Base-by-base conservation (phyloP, 1,140 invertebrate genomes). In the Streblospio benedicti region DNA sequence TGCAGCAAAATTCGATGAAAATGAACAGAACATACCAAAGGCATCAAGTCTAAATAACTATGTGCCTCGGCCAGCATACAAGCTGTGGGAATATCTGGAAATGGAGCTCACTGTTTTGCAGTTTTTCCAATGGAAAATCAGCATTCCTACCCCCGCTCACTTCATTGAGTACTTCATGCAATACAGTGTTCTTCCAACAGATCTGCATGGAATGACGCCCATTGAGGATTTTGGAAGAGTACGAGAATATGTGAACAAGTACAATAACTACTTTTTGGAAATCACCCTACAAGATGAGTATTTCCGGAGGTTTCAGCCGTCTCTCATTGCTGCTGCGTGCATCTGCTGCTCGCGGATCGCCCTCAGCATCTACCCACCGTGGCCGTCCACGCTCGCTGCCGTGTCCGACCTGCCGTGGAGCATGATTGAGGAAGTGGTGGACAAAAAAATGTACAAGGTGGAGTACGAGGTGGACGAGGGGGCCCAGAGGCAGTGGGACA, bases 1-100 rank as follows among this genome's bases (percentile, higher is more conserved):
- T 32, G 80, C 81, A 83, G 83, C 80, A 14, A 84, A 84, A 74
- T 81, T 80, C 67, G 82, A 83, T 70, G 81, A 83, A 62, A 78
- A 81, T 44, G 77, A 80, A 65, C 76, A 75, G 47, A 67, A 72
- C 12, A 76, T 80, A 1, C 81, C 82, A 27, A 79, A 77, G 5
- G 67, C 80, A 27, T 77, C 76, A 33, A 77, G 75, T 6, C 66
- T 83, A 18, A 77, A 80, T 49, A 70, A 73, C 53, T 71, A 76
- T 25, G 53, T 67, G 4, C 61, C 59, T 76, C 76, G 20, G 73
- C 73, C 1, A 72, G 77, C 76, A 2, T 75, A 83, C 9, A 77
- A 76, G 18, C 73, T 76, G 1, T 69, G 75, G 43, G 80, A 81
- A 1, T 81, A 82, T 65, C 69, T 79, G 14, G 71, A 77, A 31